A percentile compares a stretch with the other conserved stretches of the same genome.
These are phyloP conservation scores for Bolinopsis microptera DNA, from an alignment of 37 sponge, comb jelly and placozoan genomes.

Conservation along the genomic window DNA sequence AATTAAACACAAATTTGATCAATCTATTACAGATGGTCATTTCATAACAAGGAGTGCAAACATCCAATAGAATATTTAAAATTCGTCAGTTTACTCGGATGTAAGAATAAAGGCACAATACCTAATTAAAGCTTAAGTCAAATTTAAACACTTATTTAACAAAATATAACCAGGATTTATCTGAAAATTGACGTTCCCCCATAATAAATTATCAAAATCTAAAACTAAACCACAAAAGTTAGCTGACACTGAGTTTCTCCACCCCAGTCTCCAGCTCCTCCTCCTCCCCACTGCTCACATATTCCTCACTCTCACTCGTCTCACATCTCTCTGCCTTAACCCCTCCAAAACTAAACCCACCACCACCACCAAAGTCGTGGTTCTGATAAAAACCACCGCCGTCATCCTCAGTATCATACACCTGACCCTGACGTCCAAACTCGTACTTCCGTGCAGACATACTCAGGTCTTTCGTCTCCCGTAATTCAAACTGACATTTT, in stretches of 20 bases:
- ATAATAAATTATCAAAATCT: background rate
- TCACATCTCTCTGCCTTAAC: slow-evolving; percentile 50
- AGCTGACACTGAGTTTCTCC: background rate
- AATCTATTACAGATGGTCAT: too few species aligned
- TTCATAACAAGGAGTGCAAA: too few species aligned
- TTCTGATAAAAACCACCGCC: slow-evolving; percentile 54
- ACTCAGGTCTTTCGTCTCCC: slow-evolving; percentile 90
- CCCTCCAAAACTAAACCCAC: slow-evolving; percentile 60
- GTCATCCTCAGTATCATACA: slow-evolving; percentile 46
- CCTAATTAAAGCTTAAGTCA: too few species aligned
- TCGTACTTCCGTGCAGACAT: slow-evolving; percentile 86
- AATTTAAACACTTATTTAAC: too few species aligned
- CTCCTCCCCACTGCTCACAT: background rate
- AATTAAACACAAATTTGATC: too few species aligned
- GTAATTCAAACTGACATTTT: slow-evolving; percentile 87
- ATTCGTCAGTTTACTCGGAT: too few species aligned
- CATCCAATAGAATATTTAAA: too few species aligned
- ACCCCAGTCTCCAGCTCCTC: background rate
- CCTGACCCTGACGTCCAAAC: slow-evolving; percentile 66
- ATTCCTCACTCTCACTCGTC: slow-evolving; percentile 2
- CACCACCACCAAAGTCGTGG: background rate
- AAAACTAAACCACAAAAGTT: background rate
- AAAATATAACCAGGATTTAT: too few species aligned
- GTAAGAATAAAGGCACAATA: too few species aligned
- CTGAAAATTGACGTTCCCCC: too few species aligned